Base-by-base conservation (phyloP, 2,888 invertebrate genomes). In the Drosophila yooni region DNA sequence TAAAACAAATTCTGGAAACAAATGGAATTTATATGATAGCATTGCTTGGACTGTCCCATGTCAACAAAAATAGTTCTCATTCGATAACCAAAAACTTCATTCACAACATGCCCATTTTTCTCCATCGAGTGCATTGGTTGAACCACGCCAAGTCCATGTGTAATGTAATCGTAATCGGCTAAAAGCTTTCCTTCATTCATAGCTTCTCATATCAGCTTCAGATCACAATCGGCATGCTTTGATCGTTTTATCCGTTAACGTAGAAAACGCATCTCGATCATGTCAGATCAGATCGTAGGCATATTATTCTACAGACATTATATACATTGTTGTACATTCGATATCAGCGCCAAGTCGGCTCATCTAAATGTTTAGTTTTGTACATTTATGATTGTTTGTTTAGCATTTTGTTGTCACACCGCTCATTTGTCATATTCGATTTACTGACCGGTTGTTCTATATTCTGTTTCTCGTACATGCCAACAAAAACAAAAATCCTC, bases 401-500 rank as follows among this genome's bases (percentile, higher is more conserved):
- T 79, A 65, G 76, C 21, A 52, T 79, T 82, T 68, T 60, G 63
- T 82, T 76, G 68, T 68, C 59, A 60, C 48, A 38, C 10, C 43
- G 7, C 50, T 6, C 56, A 54, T 53, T 54, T 50, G 3, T 25
- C 61, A 74, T 63, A 50, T 58, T 60, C 59, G 43, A 50, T 51
- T 78, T 85, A 89, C 88, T 86, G 88, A 86, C 77, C 77, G 62
- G 51, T 69, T 82, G 60, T 62, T 76, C 75, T 84, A 69, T 74
- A 75, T 78, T 89, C 72, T 89, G 74, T 82, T 89, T 89, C 72
- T 89, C 77, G 75, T 76, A 73, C 82, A 83, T 80, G 87, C 83
- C 15, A 25, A 46, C 25, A 25, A 46, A 46, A 15, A 46, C 46
- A 3, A 46, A 48, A 71, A 70, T 50, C 31, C 60, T 50, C 27